Evolutionary conservation across 2,797 vertebrate genomes (phyloP), one percentile per base, ranked within the genome.

Genomic region (Siniperca obscura): DNA sequence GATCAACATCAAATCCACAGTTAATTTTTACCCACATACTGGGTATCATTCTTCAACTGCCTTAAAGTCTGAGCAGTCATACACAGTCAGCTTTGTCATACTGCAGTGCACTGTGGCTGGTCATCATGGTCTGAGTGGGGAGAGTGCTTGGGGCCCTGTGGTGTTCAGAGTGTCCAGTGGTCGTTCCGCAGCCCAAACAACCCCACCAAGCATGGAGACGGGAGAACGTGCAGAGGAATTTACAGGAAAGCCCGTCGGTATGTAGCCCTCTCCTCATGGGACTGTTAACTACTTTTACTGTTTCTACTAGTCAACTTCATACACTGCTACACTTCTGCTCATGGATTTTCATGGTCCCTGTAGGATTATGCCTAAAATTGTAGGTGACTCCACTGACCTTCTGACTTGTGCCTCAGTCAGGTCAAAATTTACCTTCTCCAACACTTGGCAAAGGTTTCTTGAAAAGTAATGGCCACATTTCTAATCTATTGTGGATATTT

Each of bases 181-280:
- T 97, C 98, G 0, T 98, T 99, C 85, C 96, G 97, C 53, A 98
- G 98, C 86, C 97, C 97, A n/a, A 97, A 96, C 86, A 97, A 97
- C 86, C 97, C 97, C 17, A 87, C 73, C 57, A 94, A 92, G 27
- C 90, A 95, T 0, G 96, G 97, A 22, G 93, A 84, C 0, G 97
- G 97, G 3, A 94, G 81, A 16, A 92, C 90, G 1, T 98, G 97
- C 78, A 84, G 95, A 0, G 97, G 97, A 36, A 97, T 98, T 88
- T 97, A 97, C 93, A 95, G 96, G 71, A 98, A 98, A 85, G 97
- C 98, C 13, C 96, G 97, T 3, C 94, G 98, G 97, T 98, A 84
- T 67, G 86, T 65, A 19, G 9, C 6, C 30, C 5, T 13, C 19
- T 56, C 1, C 16, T 48, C 11, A 7, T 21, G 9, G 42, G 1